Conservation (phyloP, 2,797 vertebrate species). For the Ctenosaura bakeri region DNA sequence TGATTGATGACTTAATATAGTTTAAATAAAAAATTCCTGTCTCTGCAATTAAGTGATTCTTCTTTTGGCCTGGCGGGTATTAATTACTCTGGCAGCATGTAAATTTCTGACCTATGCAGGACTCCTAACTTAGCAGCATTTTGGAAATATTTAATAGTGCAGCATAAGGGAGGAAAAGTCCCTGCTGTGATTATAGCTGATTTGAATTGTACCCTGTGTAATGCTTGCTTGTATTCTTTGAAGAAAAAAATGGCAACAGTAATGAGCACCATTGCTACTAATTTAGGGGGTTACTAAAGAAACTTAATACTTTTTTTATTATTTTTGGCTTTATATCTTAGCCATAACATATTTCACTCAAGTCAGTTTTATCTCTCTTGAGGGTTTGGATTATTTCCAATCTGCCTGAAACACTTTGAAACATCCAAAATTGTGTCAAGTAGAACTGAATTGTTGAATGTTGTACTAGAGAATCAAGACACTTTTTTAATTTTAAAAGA, state of each 20-base stretch:
- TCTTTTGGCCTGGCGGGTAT: background rate
- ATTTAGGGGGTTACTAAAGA: background rate
- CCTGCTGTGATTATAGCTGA: background rate
- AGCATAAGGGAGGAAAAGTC: background rate
- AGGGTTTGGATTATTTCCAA: background rate
- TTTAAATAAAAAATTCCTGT: no score
- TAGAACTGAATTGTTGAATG: background rate
- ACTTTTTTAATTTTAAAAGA: background rate
- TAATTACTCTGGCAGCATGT: background rate
- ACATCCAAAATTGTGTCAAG: background rate
- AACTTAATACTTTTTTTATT: background rate
- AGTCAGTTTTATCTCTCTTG: background rate
- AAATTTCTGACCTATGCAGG: background rate
- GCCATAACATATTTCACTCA: background rate
- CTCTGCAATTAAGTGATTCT: background rate
- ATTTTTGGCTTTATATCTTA: background rate
- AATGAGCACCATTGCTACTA: background rate
- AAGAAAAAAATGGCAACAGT: background rate
- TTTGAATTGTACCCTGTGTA: background rate
- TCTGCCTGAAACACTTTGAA: background rate
- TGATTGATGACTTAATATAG: no score
- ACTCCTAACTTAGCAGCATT: background rate
- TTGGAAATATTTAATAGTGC: background rate
- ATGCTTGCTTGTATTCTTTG: background rate
- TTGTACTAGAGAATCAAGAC: background rate